Conservation (phyloP, 2,113 vertebrate genomes). For the Cromileptes altivelis region DNA sequence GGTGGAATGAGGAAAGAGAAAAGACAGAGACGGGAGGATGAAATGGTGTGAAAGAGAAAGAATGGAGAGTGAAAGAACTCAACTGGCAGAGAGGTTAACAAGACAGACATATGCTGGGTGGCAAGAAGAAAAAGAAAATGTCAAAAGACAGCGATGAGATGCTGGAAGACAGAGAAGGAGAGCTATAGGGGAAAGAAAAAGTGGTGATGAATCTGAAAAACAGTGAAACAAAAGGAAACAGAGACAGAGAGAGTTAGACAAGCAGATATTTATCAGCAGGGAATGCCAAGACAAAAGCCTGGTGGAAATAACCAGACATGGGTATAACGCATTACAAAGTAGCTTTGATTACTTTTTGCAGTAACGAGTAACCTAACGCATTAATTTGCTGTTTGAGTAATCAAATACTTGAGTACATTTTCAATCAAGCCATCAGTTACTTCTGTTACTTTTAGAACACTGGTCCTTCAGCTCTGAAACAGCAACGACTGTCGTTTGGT, state of each 20-base stretch:
- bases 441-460: too few species aligned
- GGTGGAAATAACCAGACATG: too few species aligned
- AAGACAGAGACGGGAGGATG: background rate
- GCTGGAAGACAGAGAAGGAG: background rate
- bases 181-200: background rate
- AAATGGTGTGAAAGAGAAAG: conserved; percentile 3
- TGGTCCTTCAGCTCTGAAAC: too few species aligned
- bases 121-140: background rate
- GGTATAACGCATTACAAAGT: too few species aligned
- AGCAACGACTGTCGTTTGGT: too few species aligned
- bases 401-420: too few species aligned
- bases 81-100: background rate
- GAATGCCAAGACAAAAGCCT: too few species aligned
- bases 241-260: background rate
- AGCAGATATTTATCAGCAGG: background rate
- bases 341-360: too few species aligned
- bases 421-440: too few species aligned
- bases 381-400: too few species aligned
- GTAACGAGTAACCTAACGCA: too few species aligned
- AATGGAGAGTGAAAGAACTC: background rate
- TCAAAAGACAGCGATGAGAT: background rate
- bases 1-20: background rate
- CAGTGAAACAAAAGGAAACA: conserved; percentile 22
- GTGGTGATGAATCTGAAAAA: background rate
- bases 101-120: background rate